Evolutionary conservation across 2,797 vertebrate genomes (phyloP).

Genomic region (Crocodylus rhombifer): DNA sequence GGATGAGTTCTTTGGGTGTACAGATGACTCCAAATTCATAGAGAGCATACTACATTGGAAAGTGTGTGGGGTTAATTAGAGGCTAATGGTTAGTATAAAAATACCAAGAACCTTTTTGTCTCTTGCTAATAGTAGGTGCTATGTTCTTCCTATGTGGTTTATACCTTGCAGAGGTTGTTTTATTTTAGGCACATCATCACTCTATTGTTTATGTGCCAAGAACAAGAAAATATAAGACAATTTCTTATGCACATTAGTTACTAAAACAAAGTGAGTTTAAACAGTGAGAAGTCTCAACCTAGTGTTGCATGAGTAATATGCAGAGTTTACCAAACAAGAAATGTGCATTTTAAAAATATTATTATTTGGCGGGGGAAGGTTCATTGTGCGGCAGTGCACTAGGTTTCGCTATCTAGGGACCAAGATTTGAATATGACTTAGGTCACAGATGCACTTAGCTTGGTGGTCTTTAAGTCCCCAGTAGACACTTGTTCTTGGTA

Average conservation of each 20-base stretch:
- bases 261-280: not conserved
- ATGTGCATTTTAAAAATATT: not conserved
- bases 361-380: not conserved
- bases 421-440: not conserved
- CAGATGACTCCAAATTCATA: not conserved
- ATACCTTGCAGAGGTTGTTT: not conserved
- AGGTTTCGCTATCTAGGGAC: not conserved
- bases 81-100: not conserved
- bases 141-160: not conserved
- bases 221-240: not conserved
- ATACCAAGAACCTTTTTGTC: not conserved
- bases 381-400: not conserved
- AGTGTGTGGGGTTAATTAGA: not conserved
- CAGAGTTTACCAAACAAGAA: not conserved
- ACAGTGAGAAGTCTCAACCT: not conserved
- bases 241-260: not conserved
- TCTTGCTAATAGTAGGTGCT: not conserved
- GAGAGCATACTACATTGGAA: too few relatives aligned
- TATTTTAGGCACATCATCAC: not conserved
- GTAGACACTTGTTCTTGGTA: not conserved
- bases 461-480: not conserved
- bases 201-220: not conserved
- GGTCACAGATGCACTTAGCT: not conserved
- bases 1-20: not conserved
- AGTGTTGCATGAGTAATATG: not conserved